These are phyloP conservation scores for Sylvia borin DNA, from an alignment of 2,797 vertebrate genomes.

Conservation along the genomic window DNA sequence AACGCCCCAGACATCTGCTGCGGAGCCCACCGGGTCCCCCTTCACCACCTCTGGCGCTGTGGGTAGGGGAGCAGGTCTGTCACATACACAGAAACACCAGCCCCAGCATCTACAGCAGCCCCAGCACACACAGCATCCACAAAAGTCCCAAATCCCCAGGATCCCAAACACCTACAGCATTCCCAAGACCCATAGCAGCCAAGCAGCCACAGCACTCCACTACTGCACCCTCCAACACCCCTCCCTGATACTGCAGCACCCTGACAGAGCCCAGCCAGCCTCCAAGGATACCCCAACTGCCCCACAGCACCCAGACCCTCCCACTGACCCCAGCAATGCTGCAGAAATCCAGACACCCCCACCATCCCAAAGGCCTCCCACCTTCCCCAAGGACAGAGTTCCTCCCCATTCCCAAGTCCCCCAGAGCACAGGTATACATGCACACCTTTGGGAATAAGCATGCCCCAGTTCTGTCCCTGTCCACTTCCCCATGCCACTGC, in stretches of 20 bases:
- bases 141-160: neutral
- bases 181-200: neutral
- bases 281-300: neutral
- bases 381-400: neutral
- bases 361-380: neutral
- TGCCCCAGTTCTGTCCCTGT: neutral
- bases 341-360: neutral
- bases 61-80: neutral
- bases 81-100: neutral
- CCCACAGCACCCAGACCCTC: neutral
- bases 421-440: neutral
- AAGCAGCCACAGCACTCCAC: neutral
- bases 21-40: conserved; percentile 93
- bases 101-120: neutral
- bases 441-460: neutral
- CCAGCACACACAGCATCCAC: neutral
- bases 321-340: neutral
- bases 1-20: conserved; percentile 95
- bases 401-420: neutral
- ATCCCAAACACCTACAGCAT: neutral
- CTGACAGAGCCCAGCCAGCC: neutral
- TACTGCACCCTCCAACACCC: neutral
- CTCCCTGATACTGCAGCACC: neutral
- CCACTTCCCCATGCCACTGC: neutral
- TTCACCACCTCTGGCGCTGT: conserved; percentile 97